A percentile compares a stretch with the other conserved stretches of the same genome.
These are phyloP conservation scores for Rousettus madagascariensis DNA, from an alignment of 2,797 vertebrate genomes.

Conservation along the genomic window DNA sequence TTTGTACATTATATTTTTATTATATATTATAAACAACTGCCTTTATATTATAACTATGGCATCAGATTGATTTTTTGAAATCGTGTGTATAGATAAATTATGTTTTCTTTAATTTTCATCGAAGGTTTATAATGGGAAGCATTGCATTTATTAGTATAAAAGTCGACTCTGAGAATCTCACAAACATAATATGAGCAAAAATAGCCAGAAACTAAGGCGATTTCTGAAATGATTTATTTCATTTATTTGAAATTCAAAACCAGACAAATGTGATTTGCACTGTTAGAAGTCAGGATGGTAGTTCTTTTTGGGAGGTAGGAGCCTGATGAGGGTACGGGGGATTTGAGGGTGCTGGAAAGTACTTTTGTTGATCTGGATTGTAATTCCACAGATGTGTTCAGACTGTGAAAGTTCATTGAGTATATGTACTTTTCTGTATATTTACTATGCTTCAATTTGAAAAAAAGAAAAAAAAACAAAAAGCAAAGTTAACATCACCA, in stretches of 20 bases:
- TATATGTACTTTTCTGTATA: background rate
- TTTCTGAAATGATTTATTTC: constrained; percentile 1
- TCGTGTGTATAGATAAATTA: background rate
- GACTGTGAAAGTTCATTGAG: background rate
- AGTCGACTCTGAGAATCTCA: background rate
- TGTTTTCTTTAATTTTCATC: constrained; percentile 16
- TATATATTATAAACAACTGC: background rate
- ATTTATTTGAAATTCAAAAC: background rate
- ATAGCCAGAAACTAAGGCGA: background rate
- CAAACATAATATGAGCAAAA: background rate
- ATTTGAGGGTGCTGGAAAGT: background rate
- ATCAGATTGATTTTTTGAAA: constrained; percentile 12
- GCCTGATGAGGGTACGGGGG: background rate
- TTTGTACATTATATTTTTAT: background rate
- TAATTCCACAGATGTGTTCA: background rate
- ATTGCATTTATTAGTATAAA: constrained; percentile 11
- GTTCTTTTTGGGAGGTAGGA: background rate
- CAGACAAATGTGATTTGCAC: background rate
- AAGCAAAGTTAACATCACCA: background rate
- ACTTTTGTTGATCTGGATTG: background rate
- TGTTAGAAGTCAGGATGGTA: background rate
- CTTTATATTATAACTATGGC: background rate
- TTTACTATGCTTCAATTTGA: background rate
- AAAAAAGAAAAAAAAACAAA: background rate
- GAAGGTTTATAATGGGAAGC: background rate